Evolutionary conservation across 2,797 vertebrate genomes (phyloP).

Genomic region (Menidia menidia): DNA sequence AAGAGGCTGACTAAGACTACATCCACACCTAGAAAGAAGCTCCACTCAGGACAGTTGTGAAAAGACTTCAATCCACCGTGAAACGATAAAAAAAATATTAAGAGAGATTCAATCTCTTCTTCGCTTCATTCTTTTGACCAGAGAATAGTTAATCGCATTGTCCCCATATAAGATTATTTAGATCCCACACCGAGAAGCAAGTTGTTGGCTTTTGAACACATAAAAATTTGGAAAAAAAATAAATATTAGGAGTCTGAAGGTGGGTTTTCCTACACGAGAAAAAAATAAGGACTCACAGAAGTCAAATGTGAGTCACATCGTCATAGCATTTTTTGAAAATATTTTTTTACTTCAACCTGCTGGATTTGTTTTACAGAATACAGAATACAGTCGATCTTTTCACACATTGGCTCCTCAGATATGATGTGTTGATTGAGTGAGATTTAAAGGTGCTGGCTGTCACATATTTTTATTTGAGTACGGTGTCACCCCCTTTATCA

Average conservation of each 20-base stretch:
- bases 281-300: too few relatives aligned
- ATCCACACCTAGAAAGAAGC: background rate
- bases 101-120: background rate
- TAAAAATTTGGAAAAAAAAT: background rate
- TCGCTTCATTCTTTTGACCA: background rate
- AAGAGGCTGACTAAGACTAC: conserved; percentile 7
- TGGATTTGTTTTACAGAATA: background rate
- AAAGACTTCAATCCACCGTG: background rate
- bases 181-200: background rate
- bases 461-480: background rate
- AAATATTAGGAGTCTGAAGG: background rate
- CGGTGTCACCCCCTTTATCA: background rate
- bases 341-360: background rate
- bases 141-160: too few relatives aligned
- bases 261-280: too few relatives aligned
- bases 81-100: background rate
- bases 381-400: background rate
- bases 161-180: background rate
- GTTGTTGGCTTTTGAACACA: background rate
- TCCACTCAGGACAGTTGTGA: background rate
- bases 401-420: conserved; percentile 3
- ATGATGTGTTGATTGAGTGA: background rate
- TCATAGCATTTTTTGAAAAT: background rate
- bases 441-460: background rate
- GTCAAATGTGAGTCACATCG: too few relatives aligned